Percentiles rank a stretch among this genome's conserved stretches.
phyloP scores from a whole-genome alignment of 2,797 vertebrate genomes.

The Clamator glandarius region DNA sequence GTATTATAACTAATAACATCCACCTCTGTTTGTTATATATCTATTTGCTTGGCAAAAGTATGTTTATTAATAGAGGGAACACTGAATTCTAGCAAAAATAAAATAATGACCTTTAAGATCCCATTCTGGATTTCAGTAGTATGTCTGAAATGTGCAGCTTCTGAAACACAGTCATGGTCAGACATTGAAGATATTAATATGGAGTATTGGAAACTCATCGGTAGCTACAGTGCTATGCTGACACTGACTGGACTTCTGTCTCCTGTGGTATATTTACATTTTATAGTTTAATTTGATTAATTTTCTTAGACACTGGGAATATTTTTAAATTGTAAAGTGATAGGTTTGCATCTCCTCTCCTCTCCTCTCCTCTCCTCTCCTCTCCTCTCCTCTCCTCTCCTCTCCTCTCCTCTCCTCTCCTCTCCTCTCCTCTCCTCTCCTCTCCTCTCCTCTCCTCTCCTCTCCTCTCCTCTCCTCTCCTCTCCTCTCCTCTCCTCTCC shows the following conservation, averaged over 20 bases:
- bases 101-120: background rate
- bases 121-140: background rate
- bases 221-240: background rate
- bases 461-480: rapidly evolving
- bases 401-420: no score
- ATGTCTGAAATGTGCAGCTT: background rate
- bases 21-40: background rate
- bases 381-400: no score
- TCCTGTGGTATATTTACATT: background rate
- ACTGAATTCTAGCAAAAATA: background rate
- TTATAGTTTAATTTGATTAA: background rate
- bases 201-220: background rate
- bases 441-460: background rate
- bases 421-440: no score
- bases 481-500: background rate
- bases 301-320: background rate
- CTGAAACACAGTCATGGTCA: background rate
- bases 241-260: background rate
- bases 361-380: rapidly evolving
- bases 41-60: background rate
- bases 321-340: background rate
- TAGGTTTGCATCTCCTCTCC: background rate
- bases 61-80: background rate
- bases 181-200: background rate
- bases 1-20: background rate